phyloP scores from a whole-genome alignment of 2,113 vertebrate species.

The Tragelaphus imberbis region DNA sequence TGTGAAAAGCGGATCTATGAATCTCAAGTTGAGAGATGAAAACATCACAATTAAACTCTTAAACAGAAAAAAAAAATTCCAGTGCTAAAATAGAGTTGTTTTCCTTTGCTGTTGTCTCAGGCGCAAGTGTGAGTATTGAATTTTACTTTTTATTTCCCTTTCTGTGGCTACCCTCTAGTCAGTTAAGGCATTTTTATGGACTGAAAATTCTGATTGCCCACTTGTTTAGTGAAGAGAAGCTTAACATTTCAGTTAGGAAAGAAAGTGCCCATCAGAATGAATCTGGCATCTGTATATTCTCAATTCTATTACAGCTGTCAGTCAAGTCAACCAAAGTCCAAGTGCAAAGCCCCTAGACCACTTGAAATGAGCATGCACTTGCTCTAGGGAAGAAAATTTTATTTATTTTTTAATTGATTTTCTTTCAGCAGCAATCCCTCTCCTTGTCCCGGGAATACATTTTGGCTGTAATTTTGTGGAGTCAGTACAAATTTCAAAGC shows the following conservation, averaged over 20 bases:
- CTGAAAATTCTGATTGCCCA: conserved; percentile 34
- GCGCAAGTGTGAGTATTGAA: not conserved
- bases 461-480: not conserved
- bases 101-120: not conserved
- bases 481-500: conserved; percentile 23
- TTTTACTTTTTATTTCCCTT: not conserved
- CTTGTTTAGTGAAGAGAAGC: conserved; percentile 27
- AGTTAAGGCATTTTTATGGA: conserved; percentile 14
- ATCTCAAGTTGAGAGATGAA: not conserved
- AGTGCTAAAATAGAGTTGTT: not conserved
- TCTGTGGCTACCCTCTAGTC: not conserved
- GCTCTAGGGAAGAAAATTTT: not conserved
- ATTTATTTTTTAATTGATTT: conserved; percentile 34
- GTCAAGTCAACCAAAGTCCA: conserved; percentile 16
- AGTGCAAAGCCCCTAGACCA: not conserved
- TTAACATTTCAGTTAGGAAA: conserved; percentile 28
- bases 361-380: not conserved
- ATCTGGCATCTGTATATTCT: not conserved
- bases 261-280: not conserved
- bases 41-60: not conserved
- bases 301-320: not conserved
- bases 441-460: not conserved
- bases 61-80: not conserved
- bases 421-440: conserved; percentile 4
- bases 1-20: not conserved